Evolutionary conservation across 1,140 invertebrate species (phyloP).

Genomic region (Sitophilus oryzae): DNA sequence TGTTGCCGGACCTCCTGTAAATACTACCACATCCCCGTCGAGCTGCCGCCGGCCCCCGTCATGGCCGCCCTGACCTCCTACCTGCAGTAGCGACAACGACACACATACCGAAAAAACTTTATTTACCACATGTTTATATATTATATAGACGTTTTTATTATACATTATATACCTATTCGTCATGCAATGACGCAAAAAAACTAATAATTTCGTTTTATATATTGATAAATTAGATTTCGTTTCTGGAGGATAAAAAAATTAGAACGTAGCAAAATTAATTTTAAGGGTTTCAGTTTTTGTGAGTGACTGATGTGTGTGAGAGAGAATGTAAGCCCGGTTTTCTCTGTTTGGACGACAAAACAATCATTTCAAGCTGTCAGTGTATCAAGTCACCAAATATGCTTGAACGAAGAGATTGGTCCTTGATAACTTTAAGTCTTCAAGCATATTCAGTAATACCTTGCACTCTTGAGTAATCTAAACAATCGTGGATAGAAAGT

Average conservation of each 20-base stretch:
- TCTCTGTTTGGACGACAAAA: constrained; percentile 26
- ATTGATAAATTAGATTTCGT: constrained; percentile 27
- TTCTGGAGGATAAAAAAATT: no score
- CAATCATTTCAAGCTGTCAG: constrained; percentile 2
- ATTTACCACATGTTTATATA: constrained; percentile 43
- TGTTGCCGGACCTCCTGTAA: constrained; percentile 86
- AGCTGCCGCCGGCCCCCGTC: constrained; percentile 66
- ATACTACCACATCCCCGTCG: constrained; percentile 88
- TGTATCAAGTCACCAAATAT: no score
- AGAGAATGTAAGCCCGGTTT: constrained; percentile 24
- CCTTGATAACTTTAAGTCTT: no score
- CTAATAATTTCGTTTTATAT: constrained; percentile 24
- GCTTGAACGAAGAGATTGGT: no score
- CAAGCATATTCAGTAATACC: no score
- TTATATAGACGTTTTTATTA: constrained; percentile 40
- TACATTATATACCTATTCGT: constrained; percentile 36
- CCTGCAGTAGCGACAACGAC: constrained; percentile 42
- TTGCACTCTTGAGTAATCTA: no score
- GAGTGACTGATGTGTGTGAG: constrained; percentile 28
- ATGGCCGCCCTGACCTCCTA: constrained; percentile 52
- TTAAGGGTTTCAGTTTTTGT: constrained; percentile 24
- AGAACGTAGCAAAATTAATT: constrained; percentile 23
- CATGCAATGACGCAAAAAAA: constrained; percentile 42
- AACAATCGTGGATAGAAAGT: no score
- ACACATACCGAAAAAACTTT: constrained; percentile 38